Conservation (phyloP, 1,140 invertebrate species). For the Stenopsyche tienmushanensis region DNA sequence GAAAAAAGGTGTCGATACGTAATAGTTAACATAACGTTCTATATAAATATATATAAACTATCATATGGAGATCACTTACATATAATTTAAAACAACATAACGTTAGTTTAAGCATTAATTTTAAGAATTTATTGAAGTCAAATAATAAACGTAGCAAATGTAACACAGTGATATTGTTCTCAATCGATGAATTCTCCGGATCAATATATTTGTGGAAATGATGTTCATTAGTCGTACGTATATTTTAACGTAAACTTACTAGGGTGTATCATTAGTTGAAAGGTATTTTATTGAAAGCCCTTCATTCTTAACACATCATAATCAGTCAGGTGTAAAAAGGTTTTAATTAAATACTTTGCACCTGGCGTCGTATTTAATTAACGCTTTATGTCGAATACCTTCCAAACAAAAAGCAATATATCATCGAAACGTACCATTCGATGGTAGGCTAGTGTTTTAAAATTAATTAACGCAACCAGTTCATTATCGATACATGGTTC, state of each 20-base stretch:
- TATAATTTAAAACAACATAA: too few species aligned
- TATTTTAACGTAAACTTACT: not conserved
- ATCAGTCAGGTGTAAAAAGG: conserved; percentile 24
- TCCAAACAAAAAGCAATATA: conserved; percentile 22
- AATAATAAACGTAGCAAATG: too few species aligned
- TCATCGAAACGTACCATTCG: conserved; percentile 1
- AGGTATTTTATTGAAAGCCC: not conserved
- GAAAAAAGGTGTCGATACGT: too few species aligned
- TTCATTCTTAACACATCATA: not conserved
- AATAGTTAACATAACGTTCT: too few species aligned
- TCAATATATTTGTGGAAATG: not conserved
- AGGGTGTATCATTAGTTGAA: not conserved
- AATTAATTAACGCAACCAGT: conserved; percentile 6
- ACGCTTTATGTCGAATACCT: conserved; percentile 4
- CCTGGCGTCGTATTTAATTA: conserved; percentile 22
- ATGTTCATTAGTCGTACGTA: not conserved
- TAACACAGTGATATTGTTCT: too few species aligned
- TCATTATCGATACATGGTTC: too few species aligned
- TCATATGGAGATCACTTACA: too few species aligned
- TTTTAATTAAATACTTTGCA: conserved; percentile 23
- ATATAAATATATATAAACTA: too few species aligned
- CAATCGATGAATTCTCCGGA: conserved; percentile 2
- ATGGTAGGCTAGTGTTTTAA: not conserved
- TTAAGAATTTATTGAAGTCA: too few species aligned
- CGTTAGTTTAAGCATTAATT: too few species aligned